A percentile compares a stretch with the other conserved stretches of the same genome.
These are phyloP conservation scores for Eleginops maclovinus DNA, from an alignment of 2,113 vertebrate species.

Conservation along the genomic window DNA sequence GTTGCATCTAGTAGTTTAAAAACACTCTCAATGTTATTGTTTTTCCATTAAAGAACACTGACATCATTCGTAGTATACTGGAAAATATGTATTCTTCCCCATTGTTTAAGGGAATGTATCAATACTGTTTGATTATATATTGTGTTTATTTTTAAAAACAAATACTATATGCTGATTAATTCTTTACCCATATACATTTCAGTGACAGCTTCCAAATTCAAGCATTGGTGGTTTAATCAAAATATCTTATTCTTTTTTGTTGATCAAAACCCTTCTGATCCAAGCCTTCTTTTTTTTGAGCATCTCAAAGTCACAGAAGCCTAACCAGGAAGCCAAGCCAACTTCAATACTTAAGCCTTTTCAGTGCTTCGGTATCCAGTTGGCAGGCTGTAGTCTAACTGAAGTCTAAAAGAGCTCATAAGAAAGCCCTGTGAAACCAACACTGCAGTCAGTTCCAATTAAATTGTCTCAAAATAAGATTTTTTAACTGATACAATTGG, in stretches of 20 bases:
- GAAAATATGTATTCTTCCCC: neutral
- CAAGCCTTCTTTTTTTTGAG: neutral
- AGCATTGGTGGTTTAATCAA: neutral
- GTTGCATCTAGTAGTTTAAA: neutral
- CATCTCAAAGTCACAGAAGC: slow-evolving; percentile 17
- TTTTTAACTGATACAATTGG: neutral
- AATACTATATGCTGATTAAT: neutral
- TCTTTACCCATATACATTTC: neutral
- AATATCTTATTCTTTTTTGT: slow-evolving; percentile 23
- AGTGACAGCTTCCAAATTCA: neutral
- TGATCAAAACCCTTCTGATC: slow-evolving; percentile 9
- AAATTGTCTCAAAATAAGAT: neutral
- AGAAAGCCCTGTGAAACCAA: slow-evolving; percentile 4
- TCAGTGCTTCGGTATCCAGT: neutral
- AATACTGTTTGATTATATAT: neutral
- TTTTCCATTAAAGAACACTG: slow-evolving; percentile 1
- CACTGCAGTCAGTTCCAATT: neutral
- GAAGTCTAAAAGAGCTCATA: neutral
- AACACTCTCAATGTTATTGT: neutral
- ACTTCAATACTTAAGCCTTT: slow-evolving; percentile 10
- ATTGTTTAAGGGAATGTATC: neutral
- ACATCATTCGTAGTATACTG: too few species aligned
- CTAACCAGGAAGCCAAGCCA: neutral
- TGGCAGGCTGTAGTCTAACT: slow-evolving; percentile 11
- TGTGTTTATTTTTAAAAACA: neutral